Percentiles rank a stretch among this genome's conserved stretches.
Evolutionary conservation across 2,113 vertebrate genomes (phyloP).

Genomic region (Amphilophus citrinellus): DNA sequence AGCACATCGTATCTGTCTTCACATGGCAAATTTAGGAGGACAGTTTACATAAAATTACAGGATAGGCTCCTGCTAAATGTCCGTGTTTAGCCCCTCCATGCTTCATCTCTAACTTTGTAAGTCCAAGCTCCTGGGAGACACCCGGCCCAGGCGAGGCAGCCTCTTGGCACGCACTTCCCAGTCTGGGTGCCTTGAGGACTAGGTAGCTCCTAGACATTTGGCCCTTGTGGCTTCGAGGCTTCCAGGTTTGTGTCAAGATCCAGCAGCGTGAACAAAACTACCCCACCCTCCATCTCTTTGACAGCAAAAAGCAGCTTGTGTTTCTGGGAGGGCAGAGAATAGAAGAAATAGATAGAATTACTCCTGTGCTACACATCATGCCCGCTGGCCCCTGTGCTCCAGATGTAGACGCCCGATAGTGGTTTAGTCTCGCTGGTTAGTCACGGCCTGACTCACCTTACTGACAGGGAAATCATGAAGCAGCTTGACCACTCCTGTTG

Average conservation of each 20-base stretch:
- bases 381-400: conserved; percentile 36
- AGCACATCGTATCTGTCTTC: conserved; percentile 30
- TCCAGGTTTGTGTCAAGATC: conserved; percentile 70
- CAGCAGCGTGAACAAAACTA: conserved; percentile 45
- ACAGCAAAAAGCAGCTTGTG: conserved; percentile 35
- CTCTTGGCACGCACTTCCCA: conserved; percentile 38
- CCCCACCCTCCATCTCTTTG: conserved; percentile 50
- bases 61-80: conserved; percentile 27
- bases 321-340: conserved; percentile 44
- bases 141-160: conserved; percentile 32
- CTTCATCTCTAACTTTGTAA: conserved; percentile 20
- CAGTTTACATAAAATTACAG: conserved; percentile 50
- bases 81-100: conserved; percentile 24
- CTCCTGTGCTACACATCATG: conserved; percentile 56
- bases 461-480: conserved; percentile 69
- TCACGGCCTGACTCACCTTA: conserved; percentile 78
- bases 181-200: conserved; percentile 62
- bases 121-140: conserved; percentile 38
- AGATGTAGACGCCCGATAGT: conserved; percentile 68
- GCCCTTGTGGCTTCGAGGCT: conserved; percentile 54
- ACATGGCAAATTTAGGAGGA: conserved; percentile 12
- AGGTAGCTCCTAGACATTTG: conserved; percentile 65
- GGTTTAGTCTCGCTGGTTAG: conserved; percentile 73
- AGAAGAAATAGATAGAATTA: conserved; percentile 55
- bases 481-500: conserved; percentile 58